phyloP scores from a whole-genome alignment of 2,888 invertebrate genomes.

The Athalia circularis region DNA sequence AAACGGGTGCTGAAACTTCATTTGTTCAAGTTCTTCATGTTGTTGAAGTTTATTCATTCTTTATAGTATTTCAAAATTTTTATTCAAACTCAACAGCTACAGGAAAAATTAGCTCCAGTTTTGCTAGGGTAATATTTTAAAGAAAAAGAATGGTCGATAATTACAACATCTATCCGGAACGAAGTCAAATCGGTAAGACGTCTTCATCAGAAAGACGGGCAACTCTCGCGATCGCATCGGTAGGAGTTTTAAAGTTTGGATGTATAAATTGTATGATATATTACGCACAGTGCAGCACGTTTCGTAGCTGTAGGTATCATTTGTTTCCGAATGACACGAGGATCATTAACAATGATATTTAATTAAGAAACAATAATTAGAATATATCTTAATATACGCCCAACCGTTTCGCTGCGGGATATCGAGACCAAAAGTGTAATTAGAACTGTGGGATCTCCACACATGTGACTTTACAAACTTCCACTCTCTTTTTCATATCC shows the following conservation, averaged over 20 bases:
- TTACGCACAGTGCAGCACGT: not conserved
- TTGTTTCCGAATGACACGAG: constrained; percentile 59
- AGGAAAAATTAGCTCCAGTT: not conserved
- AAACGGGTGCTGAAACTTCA: too few relatives aligned
- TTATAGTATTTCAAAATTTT: too few relatives aligned
- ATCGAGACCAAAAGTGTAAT: constrained; percentile 52
- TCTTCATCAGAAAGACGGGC: constrained; percentile 59
- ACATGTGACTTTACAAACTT: constrained; percentile 17
- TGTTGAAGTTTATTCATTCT: too few relatives aligned
- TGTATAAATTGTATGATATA: too few relatives aligned
- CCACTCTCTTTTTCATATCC: not conserved
- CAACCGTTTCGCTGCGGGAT: constrained; percentile 34
- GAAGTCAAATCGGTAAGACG: constrained; percentile 54
- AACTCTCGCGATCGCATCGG: too few relatives aligned
- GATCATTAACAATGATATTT: constrained; percentile 63
- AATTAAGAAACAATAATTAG: constrained; percentile 55
- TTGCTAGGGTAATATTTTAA: not conserved
- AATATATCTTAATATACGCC: constrained; percentile 46
- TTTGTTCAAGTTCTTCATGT: too few relatives aligned
- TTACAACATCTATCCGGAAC: constrained; percentile 56
- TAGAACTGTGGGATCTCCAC: constrained; percentile 59
- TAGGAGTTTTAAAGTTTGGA: too few relatives aligned
- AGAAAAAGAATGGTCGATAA: constrained; percentile 57
- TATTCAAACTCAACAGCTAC: too few relatives aligned
- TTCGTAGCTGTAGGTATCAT: constrained; percentile 49